Conservation (phyloP, 2,113 vertebrate genomes). For the Phodopus roborovskii region DNA sequence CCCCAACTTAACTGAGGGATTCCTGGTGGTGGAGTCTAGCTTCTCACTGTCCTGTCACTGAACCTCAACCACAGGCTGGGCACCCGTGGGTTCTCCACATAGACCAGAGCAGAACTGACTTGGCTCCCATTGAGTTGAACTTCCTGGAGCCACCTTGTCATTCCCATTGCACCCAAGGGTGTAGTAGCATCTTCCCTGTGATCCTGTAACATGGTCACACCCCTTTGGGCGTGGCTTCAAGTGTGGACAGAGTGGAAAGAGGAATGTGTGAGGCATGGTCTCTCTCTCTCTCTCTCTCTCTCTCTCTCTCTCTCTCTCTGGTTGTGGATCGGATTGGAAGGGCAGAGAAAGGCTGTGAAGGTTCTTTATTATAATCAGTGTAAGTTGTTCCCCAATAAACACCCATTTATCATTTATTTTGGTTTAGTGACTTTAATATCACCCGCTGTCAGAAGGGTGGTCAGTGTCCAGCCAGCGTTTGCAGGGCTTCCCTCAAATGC, state of each 20-base stretch:
- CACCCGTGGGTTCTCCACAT: background rate
- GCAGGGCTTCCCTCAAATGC: conserved; percentile 12
- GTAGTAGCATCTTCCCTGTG: background rate
- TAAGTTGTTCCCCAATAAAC: too few species aligned
- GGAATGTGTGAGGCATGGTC: too few species aligned
- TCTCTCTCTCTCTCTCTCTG: too few species aligned
- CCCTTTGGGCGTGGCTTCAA: too few species aligned
- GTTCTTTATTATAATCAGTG: too few species aligned
- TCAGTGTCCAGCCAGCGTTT: conserved; percentile 25
- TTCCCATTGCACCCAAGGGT: background rate
- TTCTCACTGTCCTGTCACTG: background rate
- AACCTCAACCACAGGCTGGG: background rate
- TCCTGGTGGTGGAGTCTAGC: background rate
- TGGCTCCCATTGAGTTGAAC: background rate
- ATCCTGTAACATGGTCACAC: too few species aligned
- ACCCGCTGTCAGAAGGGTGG: background rate
- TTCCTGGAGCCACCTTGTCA: background rate
- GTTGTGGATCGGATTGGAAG: too few species aligned
- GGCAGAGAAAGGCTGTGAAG: too few species aligned
- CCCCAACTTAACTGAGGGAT: background rate
- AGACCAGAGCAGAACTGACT: background rate
- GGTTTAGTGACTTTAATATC: too few species aligned
- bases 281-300: too few species aligned
- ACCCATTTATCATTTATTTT: too few species aligned
- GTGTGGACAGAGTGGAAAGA: too few species aligned